Base-by-base conservation (phyloP, 2,888 invertebrate genomes). In the Sylvicola cinctus region DNA sequence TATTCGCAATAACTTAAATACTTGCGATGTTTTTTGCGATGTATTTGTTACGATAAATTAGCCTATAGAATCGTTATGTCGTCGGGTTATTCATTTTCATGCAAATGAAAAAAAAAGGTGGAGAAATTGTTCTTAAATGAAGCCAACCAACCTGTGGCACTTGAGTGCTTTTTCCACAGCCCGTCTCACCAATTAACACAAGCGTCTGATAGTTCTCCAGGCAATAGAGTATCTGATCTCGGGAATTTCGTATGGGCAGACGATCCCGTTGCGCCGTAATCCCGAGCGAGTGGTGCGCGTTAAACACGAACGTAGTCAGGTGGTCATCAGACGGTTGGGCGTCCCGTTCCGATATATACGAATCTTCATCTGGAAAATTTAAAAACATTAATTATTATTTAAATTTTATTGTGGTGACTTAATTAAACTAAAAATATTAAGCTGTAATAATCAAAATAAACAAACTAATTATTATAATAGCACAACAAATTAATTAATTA, bases 81-180 rank as follows among this genome's bases (percentile, higher is more conserved):
- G n/a, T n/a, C n/a, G n/a, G n/a, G 20, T 20, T 20, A 6, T 20
- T 20, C 20, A 6, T 20, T 20, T 20, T 6, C n/a, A n/a, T n/a
- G n/a, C n/a, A n/a, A n/a, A n/a, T n/a, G n/a, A n/a, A n/a, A n/a
- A n/a, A n/a, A n/a, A n/a, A n/a, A n/a, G n/a, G n/a, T n/a, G n/a
- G n/a, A n/a, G 20, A 20, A 20, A 8, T 20, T 20, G n/a, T n/a
- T n/a, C n/a, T n/a, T n/a, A n/a, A n/a, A n/a, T 20, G 20, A 8
- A 6, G 20, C 5, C 4, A 20, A 53, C 62, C 60, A 58, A 85
- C 87, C 74, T 87, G 88, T 32, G 90, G 88, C 40, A 93, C 72
- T 63, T 93, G 93, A 0, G 93, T 95, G 49, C 90, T 90, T 59
- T 96, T 88, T 25, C 95, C 93, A 45, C 83, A 85, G 16, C 96